Evolutionary conservation across 2,888 invertebrate species (phyloP), one percentile per base, ranked within the genome.

Genomic region (Eupithecia vulgata): DNA sequence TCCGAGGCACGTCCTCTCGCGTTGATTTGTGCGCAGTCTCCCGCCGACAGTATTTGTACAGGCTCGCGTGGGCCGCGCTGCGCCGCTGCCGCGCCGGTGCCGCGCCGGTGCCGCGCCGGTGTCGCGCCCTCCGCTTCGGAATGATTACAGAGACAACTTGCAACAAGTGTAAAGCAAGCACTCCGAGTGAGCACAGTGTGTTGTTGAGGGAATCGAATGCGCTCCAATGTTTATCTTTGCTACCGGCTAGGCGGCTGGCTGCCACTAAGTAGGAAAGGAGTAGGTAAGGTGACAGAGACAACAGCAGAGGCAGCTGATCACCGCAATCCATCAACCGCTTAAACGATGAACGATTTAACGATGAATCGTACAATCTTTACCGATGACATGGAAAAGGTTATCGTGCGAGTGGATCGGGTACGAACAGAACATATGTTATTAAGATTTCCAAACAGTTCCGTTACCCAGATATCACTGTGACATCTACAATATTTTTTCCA

Each of bases 11-110:
- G 88, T 87, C 90, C 81, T 84, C 82, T 80, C 87, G 87, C 90
- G 91, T 90, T 94, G 93, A 92, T 92, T 93, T 93, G 93, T 93
- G 92, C 92, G 84, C 88, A 92, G 89, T 85, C 91, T 89, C 93
- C 93, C 91, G 93, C 89, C 85, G 93, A 86, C 91, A 82, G 90
- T 91, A 90, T 91, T 91, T 92, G 92, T 91, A 88, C 89, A 86
- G 84, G 85, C 17, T 45, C 87, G 86, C 90, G 89, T 86, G 89
- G 87, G 84, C 76, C 74, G 76, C 37, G 76, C 4, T 30, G 30
- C 37, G 76, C 4, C 4, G 30, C 80, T 77, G 66, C 61, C 79
- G 77, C 81, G 77, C 75, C 81, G 73, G 79, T 74, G 40, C 78
- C 72, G 70, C 78, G 70, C 71, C 70, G 72, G 35, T 62, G 34